phyloP scores from a whole-genome alignment of 2,888 invertebrate species.

The Lasioglossum marginatum region DNA sequence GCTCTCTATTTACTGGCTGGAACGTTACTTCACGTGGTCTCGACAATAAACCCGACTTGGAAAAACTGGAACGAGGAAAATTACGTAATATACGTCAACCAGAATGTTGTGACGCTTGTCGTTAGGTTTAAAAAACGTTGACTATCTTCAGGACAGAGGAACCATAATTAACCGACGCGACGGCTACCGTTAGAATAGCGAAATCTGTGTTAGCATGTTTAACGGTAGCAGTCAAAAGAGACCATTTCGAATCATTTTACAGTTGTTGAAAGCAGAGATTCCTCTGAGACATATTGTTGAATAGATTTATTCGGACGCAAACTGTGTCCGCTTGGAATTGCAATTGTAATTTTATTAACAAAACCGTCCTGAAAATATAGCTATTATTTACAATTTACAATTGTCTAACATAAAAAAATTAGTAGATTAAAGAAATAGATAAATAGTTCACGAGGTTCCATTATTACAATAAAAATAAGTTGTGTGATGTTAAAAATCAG shows the following conservation, averaged over 20 bases:
- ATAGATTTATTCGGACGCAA: no score
- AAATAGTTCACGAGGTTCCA: no score
- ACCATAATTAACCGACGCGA: slow-evolving; percentile 23
- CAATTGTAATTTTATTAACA: neutral
- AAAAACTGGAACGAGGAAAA: slow-evolving; percentile 46
- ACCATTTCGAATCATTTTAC: neutral
- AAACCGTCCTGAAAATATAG: neutral
- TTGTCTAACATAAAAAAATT: neutral
- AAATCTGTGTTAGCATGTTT: neutral
- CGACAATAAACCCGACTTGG: slow-evolving; percentile 38
- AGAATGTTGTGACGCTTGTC: slow-evolving; percentile 18
- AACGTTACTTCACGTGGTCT: slow-evolving; percentile 34
- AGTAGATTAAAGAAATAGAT: neutral
- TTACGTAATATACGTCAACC: slow-evolving; percentile 26
- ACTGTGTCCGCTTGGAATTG: no score
- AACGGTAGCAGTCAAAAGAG: neutral
- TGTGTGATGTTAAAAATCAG: neutral
- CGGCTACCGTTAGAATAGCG: neutral
- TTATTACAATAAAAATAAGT: neutral
- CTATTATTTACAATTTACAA: no score
- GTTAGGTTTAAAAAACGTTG: neutral
- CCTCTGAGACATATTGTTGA: neutral
- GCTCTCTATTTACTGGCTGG: slow-evolving; percentile 32
- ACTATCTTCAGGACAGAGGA: neutral
- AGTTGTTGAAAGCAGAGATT: neutral